Base-by-base conservation (phyloP, 2,113 vertebrate species). In the Lepus timidus region DNA sequence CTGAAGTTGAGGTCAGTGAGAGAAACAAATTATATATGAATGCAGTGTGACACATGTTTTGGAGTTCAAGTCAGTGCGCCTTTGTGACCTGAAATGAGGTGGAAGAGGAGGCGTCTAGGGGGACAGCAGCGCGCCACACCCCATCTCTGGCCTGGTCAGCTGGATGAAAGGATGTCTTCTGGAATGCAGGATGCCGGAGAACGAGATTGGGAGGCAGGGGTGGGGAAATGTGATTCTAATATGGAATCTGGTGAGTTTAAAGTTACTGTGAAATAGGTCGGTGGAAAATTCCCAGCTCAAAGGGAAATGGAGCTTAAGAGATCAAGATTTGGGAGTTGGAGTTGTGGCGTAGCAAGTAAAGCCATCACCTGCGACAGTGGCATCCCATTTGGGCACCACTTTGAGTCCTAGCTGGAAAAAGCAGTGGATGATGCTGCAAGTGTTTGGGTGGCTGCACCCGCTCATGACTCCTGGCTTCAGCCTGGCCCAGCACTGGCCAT, bases 1-100 rank as follows among this genome's bases (percentile, higher is more conserved):
- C 25, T 93, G 65, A 93, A 61, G 23, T 74, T 78, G 29, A 93
- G 67, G 58, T 94, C 62, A 84, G 55, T 85, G 88, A 44, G 73
- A 78, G n/a, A 88, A 83, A 82, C 52, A 75, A 68, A n/a, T 85
- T 84, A 27, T 29, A 73, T 71, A 29, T n/a, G 25, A 51, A 71
- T 79, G n/a, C 44, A 7, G 7, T 58, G 55, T 58, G 27, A 67
- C 68, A 13, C 58, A 33, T 80, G 27, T 75, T 89, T 80, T 85
- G 68, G 44, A 85, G 79, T 23, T 51, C 74, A 52, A 75, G 13
- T 80, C 68, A 67, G 20, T 12, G 25, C 58, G 11, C 36, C 23
- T 12, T 14, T 61, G 70, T 71, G 44, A 52, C 51, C 61, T 67
- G 68, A 86, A 86, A 39, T 86, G 49, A 75, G 33, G 14, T 76